Percentiles rank a stretch among this genome's conserved stretches.
phyloP scores from a whole-genome alignment of 2,797 vertebrate genomes.

The Melanotaenia boesemani region DNA sequence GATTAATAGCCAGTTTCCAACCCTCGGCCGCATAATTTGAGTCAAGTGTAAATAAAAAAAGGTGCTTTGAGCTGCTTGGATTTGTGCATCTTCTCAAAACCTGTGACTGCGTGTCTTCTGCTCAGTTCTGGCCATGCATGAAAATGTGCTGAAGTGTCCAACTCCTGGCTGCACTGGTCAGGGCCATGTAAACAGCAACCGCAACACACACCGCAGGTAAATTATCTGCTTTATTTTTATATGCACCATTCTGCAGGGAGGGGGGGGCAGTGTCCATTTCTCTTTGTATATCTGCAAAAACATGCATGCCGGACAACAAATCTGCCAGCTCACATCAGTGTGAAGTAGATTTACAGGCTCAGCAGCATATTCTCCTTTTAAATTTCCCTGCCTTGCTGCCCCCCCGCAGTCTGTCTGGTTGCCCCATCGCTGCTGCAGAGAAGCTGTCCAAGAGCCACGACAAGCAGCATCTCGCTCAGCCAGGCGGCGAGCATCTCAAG shows the following conservation, averaged over 20 bases:
- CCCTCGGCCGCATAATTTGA: too few relatives aligned
- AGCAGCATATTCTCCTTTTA: slow-evolving; percentile 40
- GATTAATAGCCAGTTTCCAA: neutral
- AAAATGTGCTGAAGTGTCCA: slow-evolving; percentile 98
- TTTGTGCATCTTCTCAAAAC: slow-evolving; percentile 21
- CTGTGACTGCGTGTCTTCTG: slow-evolving; percentile 21
- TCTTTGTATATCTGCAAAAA: slow-evolving; percentile 28
- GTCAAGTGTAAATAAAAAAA: neutral
- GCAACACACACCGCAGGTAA: slow-evolving; percentile 98
- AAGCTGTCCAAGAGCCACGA: slow-evolving; percentile 95
- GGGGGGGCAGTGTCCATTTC: neutral
- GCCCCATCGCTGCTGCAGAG: slow-evolving; percentile 96
- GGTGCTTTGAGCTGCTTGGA: neutral
- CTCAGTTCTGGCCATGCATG: slow-evolving; percentile 96
- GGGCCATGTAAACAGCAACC: slow-evolving; percentile 98
- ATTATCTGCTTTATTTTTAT: neutral
- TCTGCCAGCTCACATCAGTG: slow-evolving; percentile 49
- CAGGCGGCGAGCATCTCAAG: slow-evolving; percentile 88
- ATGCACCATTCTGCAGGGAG: slow-evolving; percentile 1
- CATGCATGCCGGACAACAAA: slow-evolving; percentile 50
- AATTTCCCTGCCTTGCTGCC: slow-evolving; percentile 25
- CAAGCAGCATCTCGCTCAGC: slow-evolving; percentile 87
- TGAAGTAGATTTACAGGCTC: slow-evolving; percentile 49
- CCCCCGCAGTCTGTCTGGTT: slow-evolving; percentile 90
- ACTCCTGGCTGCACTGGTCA: slow-evolving; percentile 98